Evolutionary conservation across 1,140 invertebrate species (phyloP), one percentile per base, ranked within the genome.

Genomic region (Achroia grisella): DNA sequence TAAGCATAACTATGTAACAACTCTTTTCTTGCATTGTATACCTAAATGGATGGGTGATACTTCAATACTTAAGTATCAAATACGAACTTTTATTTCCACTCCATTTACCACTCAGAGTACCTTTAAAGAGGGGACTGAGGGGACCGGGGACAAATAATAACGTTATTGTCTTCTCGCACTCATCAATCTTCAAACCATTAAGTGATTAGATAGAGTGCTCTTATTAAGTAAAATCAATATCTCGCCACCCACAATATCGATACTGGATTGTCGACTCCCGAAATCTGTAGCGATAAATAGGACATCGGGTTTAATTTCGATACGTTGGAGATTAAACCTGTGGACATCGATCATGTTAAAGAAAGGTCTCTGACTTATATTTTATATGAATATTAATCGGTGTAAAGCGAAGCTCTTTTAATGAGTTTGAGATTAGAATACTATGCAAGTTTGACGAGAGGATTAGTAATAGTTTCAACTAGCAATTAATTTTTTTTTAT

Each of bases 101-200:
- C 45, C 45, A 44, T 62, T 64, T 65, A 23, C 29, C 17, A 23
- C 17, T n/a, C n/a, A n/a, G n/a, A n/a, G n/a, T 23, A 23, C 17
- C 17, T 23, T 6, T 23, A 23, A 2, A 23, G 17, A 23, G 17
- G 17, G 17, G 2, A 6, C 17, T 23, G 17, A 23, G 17, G 17
- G 17, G 2, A 6, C 17, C 6, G 2, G 17, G 17, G 6, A 6
- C 48, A 57, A 58, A 62, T 54, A 61, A 63, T 65, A 64, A 62
- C 39, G 52, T 67, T 47, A 61, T 74, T 70, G 65, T 71, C 48
- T 47, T 30, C 44, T 23, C 49, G 30, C 46, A 48, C 45, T 49
- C 56, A 74, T 79, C 72, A 64, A 79, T 76, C 71, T 72, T 62
- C 15, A 32, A 33, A 13, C 71, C 71, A 79, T 72, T 79, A 71